Conservation (phyloP, 1,140 invertebrate genomes). For the Drosophila teissieri region DNA sequence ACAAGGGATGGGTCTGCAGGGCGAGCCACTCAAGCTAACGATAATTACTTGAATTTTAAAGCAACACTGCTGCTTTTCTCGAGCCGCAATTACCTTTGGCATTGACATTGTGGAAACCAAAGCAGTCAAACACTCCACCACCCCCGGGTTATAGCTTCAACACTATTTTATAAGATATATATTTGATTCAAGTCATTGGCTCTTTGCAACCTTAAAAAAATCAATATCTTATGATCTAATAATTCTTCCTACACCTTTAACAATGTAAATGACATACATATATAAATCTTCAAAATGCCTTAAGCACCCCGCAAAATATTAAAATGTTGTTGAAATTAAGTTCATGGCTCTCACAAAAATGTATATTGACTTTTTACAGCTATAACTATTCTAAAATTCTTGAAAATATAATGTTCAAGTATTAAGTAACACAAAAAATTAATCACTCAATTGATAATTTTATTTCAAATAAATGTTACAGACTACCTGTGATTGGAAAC, state of each 20-base stretch:
- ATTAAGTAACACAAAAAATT: too few relatives aligned
- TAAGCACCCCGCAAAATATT: too few relatives aligned
- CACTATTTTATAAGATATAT: not conserved
- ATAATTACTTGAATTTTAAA: slow-evolving; percentile 61
- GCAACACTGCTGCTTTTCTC: slow-evolving; percentile 10
- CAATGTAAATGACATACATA: too few relatives aligned
- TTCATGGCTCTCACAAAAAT: too few relatives aligned
- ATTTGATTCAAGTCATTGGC: not conserved
- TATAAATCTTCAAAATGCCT: too few relatives aligned
- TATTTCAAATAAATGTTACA: slow-evolving; percentile 9
- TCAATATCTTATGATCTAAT: too few relatives aligned
- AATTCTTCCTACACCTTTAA: too few relatives aligned
- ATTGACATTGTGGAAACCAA: slow-evolving; percentile 58
- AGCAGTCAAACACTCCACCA: not conserved
- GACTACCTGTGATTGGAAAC: slow-evolving; percentile 46
- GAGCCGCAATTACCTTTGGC: slow-evolving; percentile 54
- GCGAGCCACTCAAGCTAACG: slow-evolving; percentile 23
- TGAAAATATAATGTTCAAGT: too few relatives aligned
- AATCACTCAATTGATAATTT: not conserved
- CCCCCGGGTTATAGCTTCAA: not conserved
- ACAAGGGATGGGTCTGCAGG: slow-evolving; percentile 9
- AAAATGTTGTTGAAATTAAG: too few relatives aligned
- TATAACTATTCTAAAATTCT: too few relatives aligned
- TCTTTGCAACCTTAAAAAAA: not conserved
- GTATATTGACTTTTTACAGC: too few relatives aligned